Conservation (phyloP, 2,797 vertebrate genomes). For the Brachyrhaphis roseni region DNA sequence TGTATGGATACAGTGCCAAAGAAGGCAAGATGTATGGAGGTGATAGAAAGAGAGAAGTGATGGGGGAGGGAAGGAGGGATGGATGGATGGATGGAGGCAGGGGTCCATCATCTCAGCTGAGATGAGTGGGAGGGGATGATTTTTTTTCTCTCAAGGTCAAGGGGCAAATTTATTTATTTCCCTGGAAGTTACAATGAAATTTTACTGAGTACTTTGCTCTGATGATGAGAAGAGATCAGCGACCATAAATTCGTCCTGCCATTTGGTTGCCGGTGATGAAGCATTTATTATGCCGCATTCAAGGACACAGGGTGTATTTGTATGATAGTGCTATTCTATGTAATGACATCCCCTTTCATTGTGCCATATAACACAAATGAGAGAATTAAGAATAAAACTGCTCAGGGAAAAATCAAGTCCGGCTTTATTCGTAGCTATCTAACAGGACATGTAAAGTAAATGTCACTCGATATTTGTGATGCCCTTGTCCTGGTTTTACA, state of each 20-base stretch:
- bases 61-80: slow-evolving; percentile 62
- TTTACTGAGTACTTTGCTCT: slow-evolving; percentile 85
- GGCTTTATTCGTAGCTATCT: slow-evolving; percentile 67
- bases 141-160: slow-evolving; percentile 80
- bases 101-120: slow-evolving; percentile 70
- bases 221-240: slow-evolving; percentile 82
- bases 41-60: slow-evolving; percentile 47
- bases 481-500: slow-evolving; percentile 76
- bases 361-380: slow-evolving; percentile 81
- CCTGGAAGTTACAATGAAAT: slow-evolving; percentile 85
- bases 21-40: slow-evolving; percentile 71
- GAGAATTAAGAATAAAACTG: slow-evolving; percentile 80
- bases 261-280: slow-evolving; percentile 82
- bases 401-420: slow-evolving; percentile 55
- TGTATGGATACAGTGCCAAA: slow-evolving; percentile 72
- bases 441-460: slow-evolving; percentile 77
- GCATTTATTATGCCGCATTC: slow-evolving; percentile 84
- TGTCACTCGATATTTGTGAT: slow-evolving; percentile 79
- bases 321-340: slow-evolving; percentile 78
- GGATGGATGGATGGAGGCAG: slow-evolving; percentile 63
- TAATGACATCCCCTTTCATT: slow-evolving; percentile 83
- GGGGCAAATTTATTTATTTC: slow-evolving; percentile 86
- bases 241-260: slow-evolving; percentile 83
- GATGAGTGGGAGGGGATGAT: slow-evolving; percentile 50
- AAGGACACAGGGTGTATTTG: slow-evolving; percentile 83